These are phyloP conservation scores for Saimiri boliviensis DNA, from an alignment of 2,113 vertebrate genomes.

Conservation along the genomic window DNA sequence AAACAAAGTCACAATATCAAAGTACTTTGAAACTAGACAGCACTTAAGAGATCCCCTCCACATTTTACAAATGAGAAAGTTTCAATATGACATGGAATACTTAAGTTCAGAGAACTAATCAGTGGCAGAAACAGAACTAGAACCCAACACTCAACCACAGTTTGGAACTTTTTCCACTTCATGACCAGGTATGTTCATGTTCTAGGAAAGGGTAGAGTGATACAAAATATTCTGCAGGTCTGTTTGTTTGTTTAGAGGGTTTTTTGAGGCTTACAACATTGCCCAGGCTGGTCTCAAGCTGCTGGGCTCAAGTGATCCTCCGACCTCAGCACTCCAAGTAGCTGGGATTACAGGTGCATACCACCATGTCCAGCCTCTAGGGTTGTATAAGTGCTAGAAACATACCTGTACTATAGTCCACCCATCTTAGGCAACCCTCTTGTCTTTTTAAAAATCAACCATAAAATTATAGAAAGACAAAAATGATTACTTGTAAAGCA, in stretches of 20 bases:
- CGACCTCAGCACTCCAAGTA: neutral
- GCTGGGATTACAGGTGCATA: neutral
- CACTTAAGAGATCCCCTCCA: conserved; percentile 30
- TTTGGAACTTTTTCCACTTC: conserved; percentile 36
- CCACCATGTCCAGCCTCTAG: neutral
- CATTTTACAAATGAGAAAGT: conserved; percentile 11
- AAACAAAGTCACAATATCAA: conserved; percentile 29
- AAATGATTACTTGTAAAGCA: conserved; percentile 42
- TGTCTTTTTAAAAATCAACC: conserved; percentile 38
- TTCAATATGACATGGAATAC: conserved; percentile 10
- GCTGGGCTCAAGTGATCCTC: neutral
- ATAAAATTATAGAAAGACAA: conserved; percentile 46
- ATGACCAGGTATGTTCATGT: neutral
- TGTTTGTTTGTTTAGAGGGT: neutral
- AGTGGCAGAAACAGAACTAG: conserved; percentile 15
- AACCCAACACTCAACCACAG: conserved; percentile 24
- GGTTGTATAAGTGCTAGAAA: conserved; percentile 26
- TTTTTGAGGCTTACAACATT: neutral
- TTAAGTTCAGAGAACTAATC: conserved; percentile 4
- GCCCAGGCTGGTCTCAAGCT: neutral
- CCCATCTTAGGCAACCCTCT: neutral
- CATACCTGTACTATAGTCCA: conserved; percentile 13
- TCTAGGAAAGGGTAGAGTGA: neutral
- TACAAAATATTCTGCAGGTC: conserved; percentile 1
- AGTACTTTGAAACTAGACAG: conserved; percentile 27